Base-by-base conservation (phyloP, 2,888 invertebrate genomes). In the Sinhomidia bicolor region DNA sequence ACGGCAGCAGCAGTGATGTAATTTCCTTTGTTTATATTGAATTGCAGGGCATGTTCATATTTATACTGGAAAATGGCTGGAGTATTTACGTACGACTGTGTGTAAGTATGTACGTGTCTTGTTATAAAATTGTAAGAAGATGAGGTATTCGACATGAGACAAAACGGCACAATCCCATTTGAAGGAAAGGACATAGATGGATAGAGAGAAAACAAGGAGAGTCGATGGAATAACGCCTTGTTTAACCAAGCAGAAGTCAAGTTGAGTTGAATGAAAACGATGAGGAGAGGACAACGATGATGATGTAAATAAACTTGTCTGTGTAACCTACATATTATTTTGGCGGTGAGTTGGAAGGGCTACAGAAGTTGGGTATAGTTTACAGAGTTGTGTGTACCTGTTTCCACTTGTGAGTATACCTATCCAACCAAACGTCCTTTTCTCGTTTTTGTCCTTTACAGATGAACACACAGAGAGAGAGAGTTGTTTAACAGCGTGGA, bases 261-360 rank as follows among this genome's bases (percentile, higher is more conserved):
- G 76, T 78, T 9, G 36, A 3, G 65, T n/a, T n/a, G n/a, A n/a
- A n/a, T 65, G 65, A 78, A 78, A 78, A 20, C 14, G 17, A 23
- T 17, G 36, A 71, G 71, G 41, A 71, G 62, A 20, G 9, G 26
- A 36, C 14, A 12, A 74, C 9, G 74, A 47, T 78, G 76, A 23
- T 54, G 76, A 78, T 78, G 78, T 78, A 54, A 78, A 78, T 78
- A 78, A 78, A 78, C 68, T 68, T 36, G 32, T 36, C 17, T 17
- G 17, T 60, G 62, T n/a, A 68, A 17, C 36, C 36, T 68, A 32
- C 32, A 65, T 36, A n/a, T 36, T 68, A 17, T 68, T 68, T 2
- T 10, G 14, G 23, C 6, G 29, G 26, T 17, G 29, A 62, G 17
- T 12, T 6, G 7, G 32, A 36, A 68, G 36, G 36, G 17, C 6